phyloP scores from a whole-genome alignment of 2,888 invertebrate genomes.

The Liodrosophila aerea region DNA sequence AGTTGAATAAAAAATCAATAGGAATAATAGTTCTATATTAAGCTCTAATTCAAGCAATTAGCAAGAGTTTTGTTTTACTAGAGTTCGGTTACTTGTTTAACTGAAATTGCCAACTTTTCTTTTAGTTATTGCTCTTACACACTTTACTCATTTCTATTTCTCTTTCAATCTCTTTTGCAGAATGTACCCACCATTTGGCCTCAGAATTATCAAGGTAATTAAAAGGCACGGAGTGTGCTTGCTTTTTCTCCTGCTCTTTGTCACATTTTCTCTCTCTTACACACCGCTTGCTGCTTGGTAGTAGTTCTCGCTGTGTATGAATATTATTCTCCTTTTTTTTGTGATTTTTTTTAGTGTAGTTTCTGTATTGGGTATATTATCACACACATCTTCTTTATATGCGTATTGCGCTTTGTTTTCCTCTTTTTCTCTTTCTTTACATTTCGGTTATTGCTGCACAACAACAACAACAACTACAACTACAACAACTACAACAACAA shows the following conservation, averaged over 20 bases:
- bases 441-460: slow-evolving; percentile 55
- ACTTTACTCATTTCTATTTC: not conserved
- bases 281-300: slow-evolving; percentile 22
- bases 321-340: no score
- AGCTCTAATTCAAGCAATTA: no score
- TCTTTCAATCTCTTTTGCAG: slow-evolving; percentile 59
- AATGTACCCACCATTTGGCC: slow-evolving; percentile 83
- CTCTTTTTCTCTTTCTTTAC: slow-evolving; percentile 57
- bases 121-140: not conserved
- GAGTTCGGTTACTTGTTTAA: no score
- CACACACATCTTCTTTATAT: slow-evolving; percentile 38
- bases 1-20: no score
- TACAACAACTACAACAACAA: slow-evolving; percentile 7
- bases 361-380: slow-evolving; percentile 7
- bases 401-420: slow-evolving; percentile 42
- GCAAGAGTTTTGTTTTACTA: no score
- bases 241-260: not conserved
- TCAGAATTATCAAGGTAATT: slow-evolving; percentile 83
- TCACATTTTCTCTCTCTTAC: slow-evolving; percentile 4
- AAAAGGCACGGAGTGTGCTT: slow-evolving; percentile 20
- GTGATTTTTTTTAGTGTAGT: slow-evolving; percentile 40
- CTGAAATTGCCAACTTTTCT: no score
- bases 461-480: slow-evolving; percentile 28
- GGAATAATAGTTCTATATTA: no score
- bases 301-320: no score